Percentiles rank a stretch among this genome's conserved stretches.
Conservation (phyloP, 1,140 invertebrate genomes). For the Procambarus virginalis region DNA sequence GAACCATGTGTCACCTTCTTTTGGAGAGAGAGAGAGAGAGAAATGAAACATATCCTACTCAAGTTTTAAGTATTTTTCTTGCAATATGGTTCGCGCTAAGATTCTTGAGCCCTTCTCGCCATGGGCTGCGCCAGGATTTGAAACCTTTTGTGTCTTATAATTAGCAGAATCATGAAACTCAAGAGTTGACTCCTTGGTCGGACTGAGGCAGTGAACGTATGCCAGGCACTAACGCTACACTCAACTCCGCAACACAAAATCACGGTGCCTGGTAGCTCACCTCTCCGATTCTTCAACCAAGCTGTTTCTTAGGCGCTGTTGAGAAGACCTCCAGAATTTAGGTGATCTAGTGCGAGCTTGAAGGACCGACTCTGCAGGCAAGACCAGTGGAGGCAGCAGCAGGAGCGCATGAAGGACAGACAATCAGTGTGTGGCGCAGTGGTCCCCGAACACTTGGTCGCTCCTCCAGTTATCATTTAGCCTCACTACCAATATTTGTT, state of each 20-base stretch:
- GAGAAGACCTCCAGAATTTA: neutral
- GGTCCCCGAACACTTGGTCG: constrained; percentile 24
- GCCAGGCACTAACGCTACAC: neutral
- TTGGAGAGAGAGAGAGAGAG: constrained; percentile 10
- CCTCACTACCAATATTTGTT: constrained; percentile 52
- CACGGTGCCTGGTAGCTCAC: neutral
- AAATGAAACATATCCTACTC: constrained; percentile 42
- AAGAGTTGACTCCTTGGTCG: neutral
- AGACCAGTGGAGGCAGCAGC: neutral
- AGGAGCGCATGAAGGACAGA: constrained; percentile 23
- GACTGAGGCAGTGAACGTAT: neutral
- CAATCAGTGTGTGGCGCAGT: constrained; percentile 44
- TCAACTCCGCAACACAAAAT: neutral
- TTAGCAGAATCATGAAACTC: neutral
- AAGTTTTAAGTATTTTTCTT: neutral
- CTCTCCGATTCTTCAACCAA: neutral
- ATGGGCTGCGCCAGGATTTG: neutral
- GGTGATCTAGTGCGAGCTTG: neutral
- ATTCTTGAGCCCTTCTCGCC: constrained; percentile 13
- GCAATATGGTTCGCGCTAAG: neutral
- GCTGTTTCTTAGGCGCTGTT: neutral
- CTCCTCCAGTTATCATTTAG: constrained; percentile 17
- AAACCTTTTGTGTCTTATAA: constrained; percentile 23
- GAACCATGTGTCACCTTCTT: constrained; percentile 8
- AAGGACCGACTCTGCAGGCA: neutral